Evolutionary conservation across 2,888 invertebrate genomes (phyloP), one percentile per base, ranked within the genome.

Genomic region (Tiphia femorata): DNA sequence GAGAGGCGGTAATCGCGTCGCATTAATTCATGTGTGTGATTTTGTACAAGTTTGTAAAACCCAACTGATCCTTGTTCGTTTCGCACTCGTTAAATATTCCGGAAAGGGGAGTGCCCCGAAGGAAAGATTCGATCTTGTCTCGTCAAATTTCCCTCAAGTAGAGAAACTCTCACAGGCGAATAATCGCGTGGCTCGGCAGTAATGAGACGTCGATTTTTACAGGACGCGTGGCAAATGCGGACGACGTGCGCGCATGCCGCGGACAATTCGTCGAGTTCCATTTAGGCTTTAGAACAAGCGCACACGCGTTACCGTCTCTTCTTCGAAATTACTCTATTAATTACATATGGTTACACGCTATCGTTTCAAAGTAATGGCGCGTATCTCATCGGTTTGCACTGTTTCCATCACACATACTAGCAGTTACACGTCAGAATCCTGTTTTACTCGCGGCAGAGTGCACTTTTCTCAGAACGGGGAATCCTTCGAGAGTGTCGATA

Each of bases 381-480:
- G 58, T 55, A 62, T 51, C 46, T 54, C 60, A 42, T 49, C 40
- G n/a, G n/a, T n/a, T n/a, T n/a, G n/a, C n/a, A n/a, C n/a, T n/a
- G n/a, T n/a, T n/a, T 17, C 37, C 14, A 37, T 37, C 37, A 37
- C 37, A 37, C 10, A 37, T 17, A 37, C 4, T 37, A 16, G 14
- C 19, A 37, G 17, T 37, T 35, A 27, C 10, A n/a, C n/a, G n/a
- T n/a, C n/a, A n/a, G n/a, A n/a, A n/a, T n/a, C n/a, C n/a, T n/a
- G n/a, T n/a, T n/a, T n/a, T n/a, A n/a, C n/a, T n/a, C n/a, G n/a
- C n/a, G n/a, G n/a, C n/a, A n/a, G n/a, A n/a, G n/a, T n/a, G n/a
- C n/a, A n/a, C n/a, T n/a, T n/a, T n/a, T n/a, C n/a, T n/a, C n/a
- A n/a, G n/a, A n/a, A n/a, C n/a, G n/a, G n/a, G n/a, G n/a, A n/a